A percentile compares a stretch with the other conserved stretches of the same genome.
phyloP scores from a whole-genome alignment of 92 coral and sea anemone genomes.

The Montipora capitata region DNA sequence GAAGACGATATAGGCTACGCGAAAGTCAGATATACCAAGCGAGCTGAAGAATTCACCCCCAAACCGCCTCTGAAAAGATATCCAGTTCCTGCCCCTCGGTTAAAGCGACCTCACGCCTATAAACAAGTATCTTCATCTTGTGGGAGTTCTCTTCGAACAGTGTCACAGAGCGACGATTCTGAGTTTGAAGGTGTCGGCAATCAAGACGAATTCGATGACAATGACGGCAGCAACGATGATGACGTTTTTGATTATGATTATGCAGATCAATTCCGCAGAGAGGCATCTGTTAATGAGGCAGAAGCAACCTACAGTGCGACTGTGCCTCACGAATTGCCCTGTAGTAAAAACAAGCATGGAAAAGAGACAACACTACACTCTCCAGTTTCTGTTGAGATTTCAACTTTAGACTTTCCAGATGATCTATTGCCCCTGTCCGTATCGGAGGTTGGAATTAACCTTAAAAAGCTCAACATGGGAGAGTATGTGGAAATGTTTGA shows the following conservation, averaged over 20 bases:
- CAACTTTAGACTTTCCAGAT: conserved; percentile 29
- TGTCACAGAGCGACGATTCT: background rate
- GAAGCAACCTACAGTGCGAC: too few relatives aligned
- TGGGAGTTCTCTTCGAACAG: background rate
- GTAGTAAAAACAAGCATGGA: too few relatives aligned
- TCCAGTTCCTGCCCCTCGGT: background rate
- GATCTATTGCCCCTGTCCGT: conserved; percentile 46
- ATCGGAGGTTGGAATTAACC: conserved; percentile 44
- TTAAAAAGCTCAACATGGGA: conserved; percentile 47
- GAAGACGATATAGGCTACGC: too few relatives aligned
- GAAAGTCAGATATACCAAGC: too few relatives aligned
- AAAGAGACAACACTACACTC: too few relatives aligned
- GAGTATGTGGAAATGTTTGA: conserved; percentile 44
- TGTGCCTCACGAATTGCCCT: too few relatives aligned
- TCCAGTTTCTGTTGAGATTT: too few relatives aligned
- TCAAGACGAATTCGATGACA: background rate
- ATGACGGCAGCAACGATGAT: background rate
- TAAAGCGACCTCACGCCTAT: background rate
- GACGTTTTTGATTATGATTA: background rate
- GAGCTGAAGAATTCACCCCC: background rate
- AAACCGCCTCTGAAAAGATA: background rate
- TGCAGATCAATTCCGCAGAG: background rate
- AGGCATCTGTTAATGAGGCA: background rate
- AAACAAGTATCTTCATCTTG: background rate
- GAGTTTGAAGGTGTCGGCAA: background rate